Evolutionary conservation across 1,140 invertebrate species (phyloP), one percentile per base, ranked within the genome.

Genomic region (Ptiloglossa arizonensis): DNA sequence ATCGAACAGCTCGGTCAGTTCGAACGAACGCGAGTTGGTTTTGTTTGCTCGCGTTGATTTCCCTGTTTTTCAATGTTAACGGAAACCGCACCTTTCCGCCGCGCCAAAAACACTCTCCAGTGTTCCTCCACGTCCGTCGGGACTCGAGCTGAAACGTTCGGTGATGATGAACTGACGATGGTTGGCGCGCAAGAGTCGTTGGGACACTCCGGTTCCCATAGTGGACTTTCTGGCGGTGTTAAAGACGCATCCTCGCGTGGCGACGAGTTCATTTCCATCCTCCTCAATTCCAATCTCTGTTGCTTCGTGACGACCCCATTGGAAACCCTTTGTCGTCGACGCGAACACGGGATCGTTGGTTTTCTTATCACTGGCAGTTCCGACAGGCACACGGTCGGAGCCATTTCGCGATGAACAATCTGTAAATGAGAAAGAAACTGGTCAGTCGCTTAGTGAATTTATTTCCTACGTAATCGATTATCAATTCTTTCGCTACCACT

Each of bases 341-440:
- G 85, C 8, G 78, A 50, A 41, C 85, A 81, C 1, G 81, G 76
- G 17, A 44, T 62, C 27, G 75, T 80, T 2, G 85, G 62, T 54
- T 74, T 85, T 64, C 81, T 80, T 17, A 72, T 66, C 32, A 79
- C 68, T 32, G 85, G 78, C 17, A 89, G 56, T 29, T 89, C 89
- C 13, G 86, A 32, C 71, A 89, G 27, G 52, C 86, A 89, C 66
- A 89, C 38, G 38, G 86, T 88, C 22, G 89, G 88, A 41, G 87
- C 86, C 89, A 90, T 90, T 64, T 56, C 80, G 3, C 24, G 6
- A 32, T 35, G 6, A 29, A 22, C 15, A 17, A 64, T 32, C 74
- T 79, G 59, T 1, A 85, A n/a, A 82, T 0, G 5, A 56, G 78
- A 80, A 64, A n/a, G 1, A 60, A 27, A 73, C 15, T 35, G n/a